These are phyloP conservation scores for Eretmochelys imbricata DNA, from an alignment of 2,113 vertebrate species.

Conservation along the genomic window DNA sequence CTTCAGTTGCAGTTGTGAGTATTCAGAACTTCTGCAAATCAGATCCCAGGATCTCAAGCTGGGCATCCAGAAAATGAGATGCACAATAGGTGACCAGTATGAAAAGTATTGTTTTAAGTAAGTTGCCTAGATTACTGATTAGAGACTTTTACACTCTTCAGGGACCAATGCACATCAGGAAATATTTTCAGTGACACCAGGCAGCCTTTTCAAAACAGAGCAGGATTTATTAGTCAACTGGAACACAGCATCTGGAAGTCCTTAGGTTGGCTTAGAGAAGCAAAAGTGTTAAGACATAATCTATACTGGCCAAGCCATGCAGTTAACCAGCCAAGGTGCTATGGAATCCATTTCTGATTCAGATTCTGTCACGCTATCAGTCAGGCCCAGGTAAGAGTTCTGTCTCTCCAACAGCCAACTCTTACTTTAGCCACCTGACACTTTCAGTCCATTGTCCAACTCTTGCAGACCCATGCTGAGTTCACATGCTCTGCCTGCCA, in stretches of 20 bases:
- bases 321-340: not conserved
- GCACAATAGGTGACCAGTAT: not conserved
- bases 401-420: not conserved
- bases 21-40: not conserved
- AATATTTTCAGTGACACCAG: not conserved
- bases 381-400: not conserved
- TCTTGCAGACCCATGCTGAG: not conserved
- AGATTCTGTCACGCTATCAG: not conserved
- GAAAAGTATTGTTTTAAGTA: not conserved
- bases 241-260: not conserved
- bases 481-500: too few species aligned
- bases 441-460: not conserved
- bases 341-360: not conserved
- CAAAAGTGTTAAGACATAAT: not conserved
- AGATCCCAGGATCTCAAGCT: not conserved
- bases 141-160: not conserved
- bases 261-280: not conserved
- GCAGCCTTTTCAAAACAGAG: not conserved
- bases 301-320: not conserved
- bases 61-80: not conserved
- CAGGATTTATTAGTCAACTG: not conserved
- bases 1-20: not conserved
- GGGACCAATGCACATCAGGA: not conserved
- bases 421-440: not conserved
- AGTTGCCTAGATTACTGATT: not conserved